Evolutionary conservation across 1,140 invertebrate genomes (phyloP).

Genomic region (Formica exsecta): DNA sequence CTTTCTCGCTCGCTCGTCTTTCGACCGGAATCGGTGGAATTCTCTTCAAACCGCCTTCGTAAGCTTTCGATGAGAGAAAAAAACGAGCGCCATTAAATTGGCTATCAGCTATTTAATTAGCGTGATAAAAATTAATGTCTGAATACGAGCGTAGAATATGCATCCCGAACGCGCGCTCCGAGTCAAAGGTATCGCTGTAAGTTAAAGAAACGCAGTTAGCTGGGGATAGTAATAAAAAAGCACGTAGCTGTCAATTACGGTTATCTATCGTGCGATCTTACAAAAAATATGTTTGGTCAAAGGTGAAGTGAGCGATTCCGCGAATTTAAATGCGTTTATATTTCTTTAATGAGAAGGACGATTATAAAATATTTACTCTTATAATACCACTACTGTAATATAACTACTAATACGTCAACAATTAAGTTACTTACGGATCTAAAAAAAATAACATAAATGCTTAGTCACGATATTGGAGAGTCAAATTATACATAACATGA

Average conservation of each 20-base stretch:
- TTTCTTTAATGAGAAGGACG: neutral
- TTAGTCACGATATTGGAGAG: too few relatives aligned
- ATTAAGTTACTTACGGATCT: too few relatives aligned
- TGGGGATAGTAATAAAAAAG: neutral
- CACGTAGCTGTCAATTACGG: neutral
- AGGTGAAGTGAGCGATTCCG: neutral
- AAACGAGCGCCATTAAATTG: constrained; percentile 14
- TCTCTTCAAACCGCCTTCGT: neutral
- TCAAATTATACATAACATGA: too few relatives aligned
- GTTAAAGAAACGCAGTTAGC: neutral
- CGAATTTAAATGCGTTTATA: constrained; percentile 5
- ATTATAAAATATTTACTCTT: neutral
- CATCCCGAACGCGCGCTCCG: neutral
- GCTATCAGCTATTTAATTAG: constrained; percentile 16
- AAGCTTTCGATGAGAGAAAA: neutral
- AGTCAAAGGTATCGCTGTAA: neutral
- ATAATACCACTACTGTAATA: too few relatives aligned
- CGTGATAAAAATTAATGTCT: constrained; percentile 15
- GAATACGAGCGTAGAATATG: neutral
- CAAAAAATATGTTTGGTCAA: neutral
- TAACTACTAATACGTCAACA: too few relatives aligned
- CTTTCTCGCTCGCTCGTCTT: neutral
- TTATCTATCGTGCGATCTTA: neutral
- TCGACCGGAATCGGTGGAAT: neutral
- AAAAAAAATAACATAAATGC: too few relatives aligned